A percentile compares a stretch with the other conserved stretches of the same genome.
Evolutionary conservation across 2,113 vertebrate species (phyloP).

Genomic region (Cyrtonyx montezumae): DNA sequence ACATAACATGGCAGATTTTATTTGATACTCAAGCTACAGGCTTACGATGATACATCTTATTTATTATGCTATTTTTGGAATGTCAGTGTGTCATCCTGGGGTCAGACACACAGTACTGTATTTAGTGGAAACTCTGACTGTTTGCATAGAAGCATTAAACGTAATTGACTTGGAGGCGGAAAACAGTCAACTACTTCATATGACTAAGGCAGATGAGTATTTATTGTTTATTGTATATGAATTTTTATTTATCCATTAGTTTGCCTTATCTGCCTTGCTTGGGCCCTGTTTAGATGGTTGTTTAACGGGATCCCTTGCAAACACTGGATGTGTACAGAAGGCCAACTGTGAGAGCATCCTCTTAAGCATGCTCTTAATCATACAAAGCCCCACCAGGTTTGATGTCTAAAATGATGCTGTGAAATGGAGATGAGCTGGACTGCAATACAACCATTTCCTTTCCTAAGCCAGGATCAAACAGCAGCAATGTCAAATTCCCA

Average conservation of each 20-base stretch:
- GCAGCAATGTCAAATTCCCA: neutral
- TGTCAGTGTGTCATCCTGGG: constrained; percentile 21
- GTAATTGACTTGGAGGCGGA: neutral
- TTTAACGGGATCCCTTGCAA: neutral
- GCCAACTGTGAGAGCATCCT: neutral
- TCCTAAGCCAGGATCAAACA: neutral
- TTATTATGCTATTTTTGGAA: constrained; percentile 54
- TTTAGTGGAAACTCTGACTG: constrained; percentile 32
- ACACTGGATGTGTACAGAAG: neutral
- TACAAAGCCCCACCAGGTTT: neutral
- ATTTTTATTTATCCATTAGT: neutral
- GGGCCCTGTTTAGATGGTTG: neutral
- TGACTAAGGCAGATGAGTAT: constrained; percentile 24
- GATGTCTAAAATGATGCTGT: neutral
- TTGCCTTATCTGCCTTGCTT: neutral
- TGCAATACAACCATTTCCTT: neutral
- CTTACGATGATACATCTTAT: constrained; percentile 37
- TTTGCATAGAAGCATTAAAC: neutral
- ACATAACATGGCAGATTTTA: constrained; percentile 47
- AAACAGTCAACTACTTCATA: neutral
- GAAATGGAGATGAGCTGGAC: neutral
- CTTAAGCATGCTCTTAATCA: neutral
- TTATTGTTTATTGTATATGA: constrained; percentile 14
- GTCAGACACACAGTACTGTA: neutral
- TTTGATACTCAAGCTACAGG: constrained; percentile 22